phyloP scores from a whole-genome alignment of 2,113 vertebrate genomes.

The Colaptes auratus region DNA sequence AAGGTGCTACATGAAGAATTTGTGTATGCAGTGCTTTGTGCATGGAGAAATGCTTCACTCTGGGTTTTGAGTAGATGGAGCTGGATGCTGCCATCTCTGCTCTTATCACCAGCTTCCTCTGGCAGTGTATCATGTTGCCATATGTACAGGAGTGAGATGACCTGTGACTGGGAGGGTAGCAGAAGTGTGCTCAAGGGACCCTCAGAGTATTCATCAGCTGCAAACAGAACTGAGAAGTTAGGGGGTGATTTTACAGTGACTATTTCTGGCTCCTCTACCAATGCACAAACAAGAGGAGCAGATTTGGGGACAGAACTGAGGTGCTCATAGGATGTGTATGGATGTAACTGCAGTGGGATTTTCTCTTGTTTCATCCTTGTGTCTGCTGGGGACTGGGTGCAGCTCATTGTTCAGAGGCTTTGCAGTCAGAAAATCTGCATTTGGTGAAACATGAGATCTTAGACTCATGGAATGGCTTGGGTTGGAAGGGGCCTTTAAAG shows the following conservation, averaged over 20 bases:
- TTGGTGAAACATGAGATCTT: neutral
- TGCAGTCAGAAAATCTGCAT: neutral
- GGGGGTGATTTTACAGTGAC: rapidly evolving
- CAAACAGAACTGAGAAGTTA: neutral
- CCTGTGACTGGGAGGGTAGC: neutral
- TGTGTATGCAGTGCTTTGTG: rapidly evolving
- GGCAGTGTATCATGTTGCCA: neutral
- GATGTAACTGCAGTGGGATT: neutral
- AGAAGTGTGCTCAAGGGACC: neutral
- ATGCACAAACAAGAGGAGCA: neutral
- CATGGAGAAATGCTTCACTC: neutral
- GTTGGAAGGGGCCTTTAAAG: neutral
- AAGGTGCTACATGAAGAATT: neutral
- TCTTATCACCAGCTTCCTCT: neutral
- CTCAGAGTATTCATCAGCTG: neutral
- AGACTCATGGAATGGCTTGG: neutral
- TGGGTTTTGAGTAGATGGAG: neutral
- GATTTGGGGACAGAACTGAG: neutral
- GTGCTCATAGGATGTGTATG: neutral
- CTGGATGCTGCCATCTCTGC: neutral
- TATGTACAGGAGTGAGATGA: neutral
- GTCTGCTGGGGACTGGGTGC: neutral
- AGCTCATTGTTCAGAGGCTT: neutral
- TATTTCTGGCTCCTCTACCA: neutral
- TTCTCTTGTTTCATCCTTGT: neutral